Conservation (phyloP, 2,797 vertebrate genomes). For the Gila robusta region DNA sequence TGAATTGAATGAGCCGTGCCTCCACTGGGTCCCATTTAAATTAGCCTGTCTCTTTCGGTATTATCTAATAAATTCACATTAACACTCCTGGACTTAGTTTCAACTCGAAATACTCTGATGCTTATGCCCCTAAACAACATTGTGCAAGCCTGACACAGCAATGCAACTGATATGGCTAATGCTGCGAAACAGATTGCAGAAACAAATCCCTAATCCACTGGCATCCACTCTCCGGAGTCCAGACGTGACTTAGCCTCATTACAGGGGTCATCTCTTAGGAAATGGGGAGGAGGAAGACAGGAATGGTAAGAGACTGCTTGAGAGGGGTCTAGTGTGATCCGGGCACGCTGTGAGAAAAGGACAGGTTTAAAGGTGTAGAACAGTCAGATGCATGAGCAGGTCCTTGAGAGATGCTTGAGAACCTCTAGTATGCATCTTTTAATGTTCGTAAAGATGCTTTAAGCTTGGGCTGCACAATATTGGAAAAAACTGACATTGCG, state of each 20-base stretch:
- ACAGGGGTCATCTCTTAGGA: constrained; percentile 49
- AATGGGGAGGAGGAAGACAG: neutral
- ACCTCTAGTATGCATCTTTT: neutral
- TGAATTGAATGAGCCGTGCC: constrained; percentile 5
- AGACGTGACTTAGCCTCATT: constrained; percentile 69
- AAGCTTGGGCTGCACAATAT: neutral
- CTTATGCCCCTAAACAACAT: constrained; percentile 42
- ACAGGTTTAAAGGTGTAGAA: constrained; percentile 8
- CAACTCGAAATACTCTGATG: constrained; percentile 52
- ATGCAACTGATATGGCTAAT: constrained; percentile 57
- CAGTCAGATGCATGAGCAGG: neutral
- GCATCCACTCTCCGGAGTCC: constrained; percentile 64
- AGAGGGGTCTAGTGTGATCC: constrained; percentile 1
- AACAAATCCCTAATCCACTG: constrained; percentile 72
- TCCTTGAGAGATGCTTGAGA: neutral
- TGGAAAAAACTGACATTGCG: neutral
- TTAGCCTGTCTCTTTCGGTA: constrained; percentile 36
- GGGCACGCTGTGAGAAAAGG: neutral
- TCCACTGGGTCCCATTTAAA: constrained; percentile 26
- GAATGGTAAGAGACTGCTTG: neutral
- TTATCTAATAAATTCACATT: constrained; percentile 54
- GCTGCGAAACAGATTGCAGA: constrained; percentile 71
- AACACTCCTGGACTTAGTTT: constrained; percentile 56
- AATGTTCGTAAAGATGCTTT: neutral
- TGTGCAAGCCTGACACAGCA: constrained; percentile 12